These are phyloP conservation scores for Brachylomia viminalis DNA, from an alignment of 2,888 invertebrate species.

Conservation along the genomic window DNA sequence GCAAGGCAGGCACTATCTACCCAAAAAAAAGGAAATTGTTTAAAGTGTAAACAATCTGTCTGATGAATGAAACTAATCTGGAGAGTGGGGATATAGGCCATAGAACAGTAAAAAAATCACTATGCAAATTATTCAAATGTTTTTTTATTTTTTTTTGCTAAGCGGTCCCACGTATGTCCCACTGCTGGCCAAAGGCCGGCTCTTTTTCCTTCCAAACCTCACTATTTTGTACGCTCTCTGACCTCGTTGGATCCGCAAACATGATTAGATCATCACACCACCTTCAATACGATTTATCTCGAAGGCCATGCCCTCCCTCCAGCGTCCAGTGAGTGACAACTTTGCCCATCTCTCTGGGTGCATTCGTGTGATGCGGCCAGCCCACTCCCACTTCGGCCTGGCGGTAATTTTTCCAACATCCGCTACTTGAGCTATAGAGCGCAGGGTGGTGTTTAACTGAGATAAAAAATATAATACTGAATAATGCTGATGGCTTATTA, in stretches of 20 bases:
- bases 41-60: background rate
- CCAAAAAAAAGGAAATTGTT: background rate
- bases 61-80: background rate
- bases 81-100: too few species aligned
- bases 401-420: background rate
- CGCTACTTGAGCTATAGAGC: background rate
- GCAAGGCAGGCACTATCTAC: background rate
- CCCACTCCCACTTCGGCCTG: background rate
- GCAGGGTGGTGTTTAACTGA: background rate
- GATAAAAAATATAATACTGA: background rate
- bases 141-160: background rate
- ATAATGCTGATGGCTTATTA: background rate
- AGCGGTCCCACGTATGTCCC: too few species aligned
- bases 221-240: background rate
- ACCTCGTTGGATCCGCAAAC: background rate
- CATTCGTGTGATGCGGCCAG: background rate
- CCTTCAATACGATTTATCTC: background rate
- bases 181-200: background rate
- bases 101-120: background rate
- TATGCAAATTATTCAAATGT: background rate
- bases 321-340: background rate
- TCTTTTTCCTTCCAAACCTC: background rate
- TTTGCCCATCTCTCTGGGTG: background rate
- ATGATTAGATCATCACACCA: background rate
- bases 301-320: background rate